Evolutionary conservation across 2,113 vertebrate genomes (phyloP), one percentile per base, ranked within the genome.

Genomic region (Amazona guildingii): DNA sequence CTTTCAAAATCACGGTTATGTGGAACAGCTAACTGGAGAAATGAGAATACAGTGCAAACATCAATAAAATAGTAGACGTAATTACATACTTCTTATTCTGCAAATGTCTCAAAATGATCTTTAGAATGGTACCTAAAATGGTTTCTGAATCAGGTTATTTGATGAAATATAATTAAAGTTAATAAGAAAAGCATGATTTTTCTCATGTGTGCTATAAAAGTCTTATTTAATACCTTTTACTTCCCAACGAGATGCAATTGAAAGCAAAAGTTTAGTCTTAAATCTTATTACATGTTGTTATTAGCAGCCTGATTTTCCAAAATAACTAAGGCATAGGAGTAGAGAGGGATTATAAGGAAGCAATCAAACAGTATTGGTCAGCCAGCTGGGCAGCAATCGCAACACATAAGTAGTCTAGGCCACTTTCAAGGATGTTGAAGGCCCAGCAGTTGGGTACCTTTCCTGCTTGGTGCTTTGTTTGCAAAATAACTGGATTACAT

Each of bases 1-100:
- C 74, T 85, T 94, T 94, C 77, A 89, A 63, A 93, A 93, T 73
- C 64, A 59, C 31, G 52, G 25, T 80, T 81, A 74, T 13, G 83
- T 48, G 69, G 69, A 92, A 57, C 9, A 49, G 69, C 62, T 83
- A 84, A 81, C 20, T 68, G 64, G 24, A 94, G 55, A 82, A 92
- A 89, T 27, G 15, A 93, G 77, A 81, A 94, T 33, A 76, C 29
- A 86, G 54, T 27, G 78, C 23, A 88, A 88, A 90, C n/a, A 68
- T 48, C 17, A 81, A 70, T 46, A 95, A 93, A 92, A 54, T 11
- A 85, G 41, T 70, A 76, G 13, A 77, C 28, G 28, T 67, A 77
- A 90, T 67, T 49, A 62, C 7, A 8, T 49, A 72, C 11, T 83
- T 86, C 59, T 89, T 91, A 86, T 57, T 80, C 37, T 91, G 64